These are phyloP conservation scores for Hippocampus comes DNA, from an alignment of 2,113 vertebrate species.

Conservation along the genomic window DNA sequence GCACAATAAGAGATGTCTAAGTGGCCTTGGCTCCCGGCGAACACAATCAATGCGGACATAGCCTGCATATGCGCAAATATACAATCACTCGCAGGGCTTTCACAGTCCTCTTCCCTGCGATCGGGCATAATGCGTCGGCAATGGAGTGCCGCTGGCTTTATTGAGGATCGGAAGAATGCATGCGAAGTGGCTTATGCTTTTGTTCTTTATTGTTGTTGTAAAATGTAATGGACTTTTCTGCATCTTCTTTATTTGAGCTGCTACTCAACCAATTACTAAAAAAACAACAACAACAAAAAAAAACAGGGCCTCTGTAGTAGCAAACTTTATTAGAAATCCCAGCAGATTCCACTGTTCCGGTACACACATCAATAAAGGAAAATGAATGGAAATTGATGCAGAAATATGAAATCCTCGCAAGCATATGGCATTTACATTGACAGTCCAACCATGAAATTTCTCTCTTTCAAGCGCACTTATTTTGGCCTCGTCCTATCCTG, in stretches of 20 bases:
- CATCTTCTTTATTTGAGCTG: slow-evolving; percentile 10
- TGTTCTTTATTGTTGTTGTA: slow-evolving; percentile 17
- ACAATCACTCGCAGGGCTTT: slow-evolving; percentile 5
- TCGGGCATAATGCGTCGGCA: slow-evolving; percentile 17
- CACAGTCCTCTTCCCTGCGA: slow-evolving; percentile 4
- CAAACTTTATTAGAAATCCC: slow-evolving; percentile 24
- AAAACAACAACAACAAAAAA: background rate
- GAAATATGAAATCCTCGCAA: slow-evolving; percentile 41
- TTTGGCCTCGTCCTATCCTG: slow-evolving; percentile 13
- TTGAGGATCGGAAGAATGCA: slow-evolving; percentile 15
- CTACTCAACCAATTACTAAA: slow-evolving; percentile 24
- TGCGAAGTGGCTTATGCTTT: slow-evolving; percentile 8
- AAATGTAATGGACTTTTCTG: slow-evolving; percentile 27
- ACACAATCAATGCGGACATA: slow-evolving; percentile 22
- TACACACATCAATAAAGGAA: slow-evolving; percentile 33
- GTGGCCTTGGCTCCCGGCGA: slow-evolving; percentile 38
- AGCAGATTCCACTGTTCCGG: slow-evolving; percentile 25
- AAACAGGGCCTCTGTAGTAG: background rate
- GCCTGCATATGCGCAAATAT: slow-evolving; percentile 14
- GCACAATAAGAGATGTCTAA: slow-evolving; percentile 40
- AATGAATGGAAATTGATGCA: slow-evolving; percentile 24
- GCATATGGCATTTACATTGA: slow-evolving; percentile 52
- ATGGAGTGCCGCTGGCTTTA: slow-evolving; percentile 9
- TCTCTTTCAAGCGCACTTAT: slow-evolving; percentile 16
- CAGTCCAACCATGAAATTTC: slow-evolving; percentile 50